Base-by-base conservation (phyloP, 2,113 vertebrate species). In the Zosterops borbonicus region DNA sequence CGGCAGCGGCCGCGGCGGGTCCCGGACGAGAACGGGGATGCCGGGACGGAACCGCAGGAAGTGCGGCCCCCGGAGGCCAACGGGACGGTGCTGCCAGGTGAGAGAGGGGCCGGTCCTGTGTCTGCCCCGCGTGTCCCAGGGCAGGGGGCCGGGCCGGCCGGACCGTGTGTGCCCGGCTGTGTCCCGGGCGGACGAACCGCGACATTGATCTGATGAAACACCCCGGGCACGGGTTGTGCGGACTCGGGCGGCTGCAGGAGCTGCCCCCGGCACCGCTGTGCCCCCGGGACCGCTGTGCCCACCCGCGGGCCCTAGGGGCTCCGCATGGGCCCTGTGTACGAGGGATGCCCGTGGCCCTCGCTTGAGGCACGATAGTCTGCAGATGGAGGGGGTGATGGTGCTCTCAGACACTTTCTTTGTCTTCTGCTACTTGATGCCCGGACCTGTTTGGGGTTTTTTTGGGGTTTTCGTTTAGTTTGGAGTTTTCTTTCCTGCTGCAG, bases 1-100 rank as follows among this genome's bases (percentile, higher is more conserved):
- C 98, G 99, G 27, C 98, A 98, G 90, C 98, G 98, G 56, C 98
- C 98, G 47, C 99, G 98, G 92, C 99, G 98, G 56, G 88, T 97
- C 21, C 93, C 24, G 56, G 99, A 99, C 37, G 98, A 98, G 82
- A 98, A 98, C 37, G 98, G 97, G 65, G 98, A 98, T 63, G 59
- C 63, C 9, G 87, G 76, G 33, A 46, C 74, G 23, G 95, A 96
- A 74, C 87, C 83, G 39, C 93, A 94, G 80, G 97, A 97, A 64
- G 95, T 92, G 94, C 98, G 52, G 83, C 96, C 69, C 24, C 95
- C 73, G 87, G 98, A 89, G 68, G 80, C 89, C 97, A 98, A 99
- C 63, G 99, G 98, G 83, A 98, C 97, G 7, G 80, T 96, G 52
- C 87, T 96, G 76, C 97, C 98, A 91, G 99, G 98, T 98, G 92